Evolutionary conservation across 2,888 invertebrate genomes (phyloP), one percentile per base, ranked within the genome.

Genomic region (Autographa pulchrina): DNA sequence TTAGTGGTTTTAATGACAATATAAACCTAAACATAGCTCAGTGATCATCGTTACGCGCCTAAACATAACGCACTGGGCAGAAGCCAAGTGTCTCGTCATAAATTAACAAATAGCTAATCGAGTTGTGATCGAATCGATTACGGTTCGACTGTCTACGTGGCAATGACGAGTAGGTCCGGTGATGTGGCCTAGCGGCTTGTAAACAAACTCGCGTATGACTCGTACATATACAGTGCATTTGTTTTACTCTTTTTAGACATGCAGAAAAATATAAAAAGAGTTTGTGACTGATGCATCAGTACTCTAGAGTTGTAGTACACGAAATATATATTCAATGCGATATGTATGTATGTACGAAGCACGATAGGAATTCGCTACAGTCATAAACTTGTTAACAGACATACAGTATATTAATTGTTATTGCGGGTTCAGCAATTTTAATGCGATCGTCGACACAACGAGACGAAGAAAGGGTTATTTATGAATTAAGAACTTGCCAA

Each of bases 21-120:
- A 89, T 87, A 80, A 86, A 89, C 85, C 90, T 91, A 92, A 89
- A 89, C 83, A 88, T 92, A 92, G 91, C 81, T 79, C 69, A 81
- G 72, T 73, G 83, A 78, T 77, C 77, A 82, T 70, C 76, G 70
- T 74, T 72, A 72, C 71, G 68, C 71, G 75, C 67, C 75, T 75
- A 80, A 74, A 78, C 70, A 77, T 81, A 78, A 70, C 73, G 67
- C 65, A 77, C 87, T 91, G 91, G 89, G 84, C 72, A 74, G 69
- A 70, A 73, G 90, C 91, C 91, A 91, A 90, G 75, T 75, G 77
- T 81, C 83, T 77, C 76, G 76, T 83, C 83, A 80, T 81, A 78
- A 82, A 85, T 85, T 83, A 78, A 66, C 72, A 73, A 72, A 78
- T 71, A 62, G 73, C 70, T 78, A 80, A 82, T 84, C 65, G 70